These are phyloP conservation scores for Tarsius wallacei DNA, from an alignment of 2,797 vertebrate species.

Conservation along the genomic window DNA sequence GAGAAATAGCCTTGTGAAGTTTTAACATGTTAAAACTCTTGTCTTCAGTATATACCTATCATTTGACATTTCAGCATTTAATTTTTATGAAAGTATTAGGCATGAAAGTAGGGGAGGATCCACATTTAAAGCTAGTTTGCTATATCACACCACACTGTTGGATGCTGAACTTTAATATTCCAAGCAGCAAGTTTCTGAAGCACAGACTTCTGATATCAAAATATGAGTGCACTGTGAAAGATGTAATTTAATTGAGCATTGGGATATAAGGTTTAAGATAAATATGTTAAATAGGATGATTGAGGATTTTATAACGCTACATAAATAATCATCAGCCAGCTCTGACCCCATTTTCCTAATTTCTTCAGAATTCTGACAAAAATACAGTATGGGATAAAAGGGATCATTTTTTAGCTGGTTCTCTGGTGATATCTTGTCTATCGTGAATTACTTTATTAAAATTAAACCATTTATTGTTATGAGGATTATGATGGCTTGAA, in stretches of 20 bases:
- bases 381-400: background rate
- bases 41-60: background rate
- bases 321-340: background rate
- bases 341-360: conserved; percentile 48
- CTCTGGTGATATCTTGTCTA: conserved; percentile 44
- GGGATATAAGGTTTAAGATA: background rate
- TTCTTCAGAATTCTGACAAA: conserved; percentile 61
- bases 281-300: background rate
- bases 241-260: conserved; percentile 26
- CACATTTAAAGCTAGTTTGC: background rate
- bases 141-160: background rate
- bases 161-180: conserved; percentile 23
- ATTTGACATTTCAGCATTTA: background rate
- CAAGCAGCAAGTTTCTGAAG: conserved; percentile 32
- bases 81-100: background rate
- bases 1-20: background rate
- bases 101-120: background rate
- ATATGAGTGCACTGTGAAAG: background rate
- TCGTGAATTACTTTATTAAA: conserved; percentile 71
- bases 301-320: background rate
- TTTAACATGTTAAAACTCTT: conserved; percentile 24
- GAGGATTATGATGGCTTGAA: conserved; percentile 80
- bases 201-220: conserved; percentile 14
- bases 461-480: conserved; percentile 74
- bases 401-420: conserved; percentile 3